phyloP scores from a whole-genome alignment of 2,888 invertebrate genomes.

The Fragum fragum region DNA sequence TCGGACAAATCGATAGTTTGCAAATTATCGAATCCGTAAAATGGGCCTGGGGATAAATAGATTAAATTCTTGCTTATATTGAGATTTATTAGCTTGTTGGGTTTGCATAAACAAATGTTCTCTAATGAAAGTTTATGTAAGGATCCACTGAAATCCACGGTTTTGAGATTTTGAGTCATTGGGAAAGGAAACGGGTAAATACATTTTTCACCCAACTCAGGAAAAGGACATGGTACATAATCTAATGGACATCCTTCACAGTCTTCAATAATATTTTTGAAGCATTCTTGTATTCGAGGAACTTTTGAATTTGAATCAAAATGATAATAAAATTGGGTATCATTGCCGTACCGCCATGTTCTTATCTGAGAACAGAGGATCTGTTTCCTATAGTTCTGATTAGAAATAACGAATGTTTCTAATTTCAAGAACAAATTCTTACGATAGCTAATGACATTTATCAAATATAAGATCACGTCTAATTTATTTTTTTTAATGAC shows the following conservation, averaged over 20 bases:
- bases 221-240: not conserved
- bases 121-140: not conserved
- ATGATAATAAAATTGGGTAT: not conserved
- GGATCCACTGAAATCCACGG: not conserved
- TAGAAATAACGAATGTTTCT: not conserved
- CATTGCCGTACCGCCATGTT: not conserved
- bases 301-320: not conserved
- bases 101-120: not conserved
- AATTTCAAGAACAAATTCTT: not conserved
- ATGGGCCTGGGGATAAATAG: not conserved
- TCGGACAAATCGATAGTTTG: slow-evolving; percentile 4
- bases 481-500: not conserved
- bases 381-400: slow-evolving; percentile 5
- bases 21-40: slow-evolving; percentile 1
- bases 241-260: not conserved
- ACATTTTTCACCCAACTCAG: not conserved
- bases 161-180: not conserved
- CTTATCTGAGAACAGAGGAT: not conserved
- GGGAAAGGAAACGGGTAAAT: not conserved
- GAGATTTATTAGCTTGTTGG: not conserved
- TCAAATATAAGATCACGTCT: not conserved
- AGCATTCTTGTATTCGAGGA: not conserved
- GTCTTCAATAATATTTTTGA: not conserved
- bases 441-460: not conserved
- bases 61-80: not conserved